phyloP scores from a whole-genome alignment of 2,888 invertebrate genomes.

The Dicyrtoma fusca region DNA sequence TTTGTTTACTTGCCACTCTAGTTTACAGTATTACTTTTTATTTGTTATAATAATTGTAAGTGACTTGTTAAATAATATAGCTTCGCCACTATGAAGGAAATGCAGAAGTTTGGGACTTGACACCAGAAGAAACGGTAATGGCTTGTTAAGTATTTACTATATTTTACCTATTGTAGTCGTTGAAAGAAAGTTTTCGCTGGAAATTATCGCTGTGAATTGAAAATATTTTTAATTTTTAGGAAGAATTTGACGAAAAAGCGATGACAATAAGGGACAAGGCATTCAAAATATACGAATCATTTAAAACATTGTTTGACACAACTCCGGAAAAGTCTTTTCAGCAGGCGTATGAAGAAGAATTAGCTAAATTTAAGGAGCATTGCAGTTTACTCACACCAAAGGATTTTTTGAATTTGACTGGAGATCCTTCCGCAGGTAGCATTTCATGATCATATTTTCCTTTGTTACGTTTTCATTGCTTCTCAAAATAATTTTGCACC shows the following conservation, averaged over 20 bases:
- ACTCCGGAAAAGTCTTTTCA: slow-evolving; percentile 40
- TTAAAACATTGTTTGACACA: slow-evolving; percentile 59
- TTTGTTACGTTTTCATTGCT: too few relatives aligned
- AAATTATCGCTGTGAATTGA: too few relatives aligned
- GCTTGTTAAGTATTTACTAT: not conserved
- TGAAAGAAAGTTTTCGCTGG: too few relatives aligned
- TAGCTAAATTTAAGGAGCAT: slow-evolving; percentile 69
- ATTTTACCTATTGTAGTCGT: not conserved
- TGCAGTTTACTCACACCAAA: slow-evolving; percentile 68
- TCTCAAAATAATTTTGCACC: not conserved
- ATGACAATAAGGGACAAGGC: slow-evolving; percentile 72
- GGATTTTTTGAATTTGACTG: slow-evolving; percentile 67
- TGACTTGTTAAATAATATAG: slow-evolving; percentile 58
- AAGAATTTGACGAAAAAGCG: slow-evolving; percentile 70
- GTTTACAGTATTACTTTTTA: not conserved
- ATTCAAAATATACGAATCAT: slow-evolving; percentile 66
- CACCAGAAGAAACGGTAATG: slow-evolving; percentile 65
- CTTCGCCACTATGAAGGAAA: slow-evolving; percentile 80
- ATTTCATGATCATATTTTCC: slow-evolving; percentile 1
- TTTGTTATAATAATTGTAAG: slow-evolving; percentile 9
- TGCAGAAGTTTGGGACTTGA: slow-evolving; percentile 72
- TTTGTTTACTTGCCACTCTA: not conserved
- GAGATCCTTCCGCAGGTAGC: slow-evolving; percentile 63
- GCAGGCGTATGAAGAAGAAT: slow-evolving; percentile 59
- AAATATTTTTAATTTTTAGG: slow-evolving; percentile 56